phyloP scores from a whole-genome alignment of 2,113 vertebrate species.

The Heliornis fulica region DNA sequence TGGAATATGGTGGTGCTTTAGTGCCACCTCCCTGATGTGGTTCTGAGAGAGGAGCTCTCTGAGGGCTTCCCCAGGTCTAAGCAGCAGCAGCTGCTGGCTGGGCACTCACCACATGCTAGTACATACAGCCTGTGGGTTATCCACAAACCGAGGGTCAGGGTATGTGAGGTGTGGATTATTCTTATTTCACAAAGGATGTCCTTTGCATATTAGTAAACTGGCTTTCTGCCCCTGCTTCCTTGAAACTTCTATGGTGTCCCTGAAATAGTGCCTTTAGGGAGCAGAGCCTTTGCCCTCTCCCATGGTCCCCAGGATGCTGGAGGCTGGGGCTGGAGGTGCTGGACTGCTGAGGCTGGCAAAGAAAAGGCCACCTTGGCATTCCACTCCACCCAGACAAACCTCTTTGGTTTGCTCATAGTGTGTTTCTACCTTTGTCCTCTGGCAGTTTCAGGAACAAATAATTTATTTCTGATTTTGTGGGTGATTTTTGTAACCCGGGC shows the following conservation, averaged over 20 bases:
- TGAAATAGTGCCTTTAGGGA: neutral
- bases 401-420: neutral
- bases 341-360: neutral
- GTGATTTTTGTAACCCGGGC: neutral
- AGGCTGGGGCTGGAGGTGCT: no score
- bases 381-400: neutral
- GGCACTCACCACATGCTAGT: neutral
- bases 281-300: neutral
- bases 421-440: neutral
- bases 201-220: neutral
- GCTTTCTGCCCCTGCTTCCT: neutral
- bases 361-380: neutral
- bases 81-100: neutral
- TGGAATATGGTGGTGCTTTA: accelerated
- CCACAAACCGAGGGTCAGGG: neutral
- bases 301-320: neutral
- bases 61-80: neutral
- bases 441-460: neutral
- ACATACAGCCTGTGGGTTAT: accelerated
- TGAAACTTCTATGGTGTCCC: neutral
- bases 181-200: accelerated
- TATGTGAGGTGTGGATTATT: neutral
- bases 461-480: neutral
- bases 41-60: neutral
- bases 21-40: accelerated